phyloP scores from a whole-genome alignment of 2,113 vertebrate genomes.

The Forbesichthys papilliferus region DNA sequence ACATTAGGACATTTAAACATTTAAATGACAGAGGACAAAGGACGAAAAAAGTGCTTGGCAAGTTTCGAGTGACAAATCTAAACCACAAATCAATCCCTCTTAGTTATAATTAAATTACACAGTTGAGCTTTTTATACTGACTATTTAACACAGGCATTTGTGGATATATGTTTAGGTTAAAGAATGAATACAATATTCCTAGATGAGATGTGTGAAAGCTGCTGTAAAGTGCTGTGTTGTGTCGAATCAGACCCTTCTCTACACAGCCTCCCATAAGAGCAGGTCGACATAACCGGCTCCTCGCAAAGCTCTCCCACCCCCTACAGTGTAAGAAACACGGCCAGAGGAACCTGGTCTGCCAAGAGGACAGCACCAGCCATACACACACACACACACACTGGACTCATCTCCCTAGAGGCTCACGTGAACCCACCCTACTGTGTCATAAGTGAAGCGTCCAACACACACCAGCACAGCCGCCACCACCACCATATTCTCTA shows the following conservation, averaged over 20 bases:
- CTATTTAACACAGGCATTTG: too few relatives aligned
- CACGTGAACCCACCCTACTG: not conserved
- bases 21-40: not conserved
- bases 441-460: not conserved
- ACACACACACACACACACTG: not conserved
- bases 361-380: slow-evolving; percentile 17
- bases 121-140: too few relatives aligned
- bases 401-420: not conserved
- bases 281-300: not conserved
- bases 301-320: not conserved
- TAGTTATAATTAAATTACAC: too few relatives aligned
- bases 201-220: too few relatives aligned
- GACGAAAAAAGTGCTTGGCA: slow-evolving; percentile 9
- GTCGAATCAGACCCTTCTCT: too few relatives aligned
- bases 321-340: slow-evolving; percentile 13
- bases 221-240: too few relatives aligned
- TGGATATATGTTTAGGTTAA: too few relatives aligned
- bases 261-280: slow-evolving; percentile 2
- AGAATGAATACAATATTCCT: too few relatives aligned
- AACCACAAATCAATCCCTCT: too few relatives aligned
- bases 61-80: too few relatives aligned
- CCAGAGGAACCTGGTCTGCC: not conserved
- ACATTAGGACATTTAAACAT: too few relatives aligned
- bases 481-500: not conserved
- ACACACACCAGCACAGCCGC: not conserved